Base-by-base conservation (phyloP, 1,140 invertebrate genomes). In the Papilio glaucus region DNA sequence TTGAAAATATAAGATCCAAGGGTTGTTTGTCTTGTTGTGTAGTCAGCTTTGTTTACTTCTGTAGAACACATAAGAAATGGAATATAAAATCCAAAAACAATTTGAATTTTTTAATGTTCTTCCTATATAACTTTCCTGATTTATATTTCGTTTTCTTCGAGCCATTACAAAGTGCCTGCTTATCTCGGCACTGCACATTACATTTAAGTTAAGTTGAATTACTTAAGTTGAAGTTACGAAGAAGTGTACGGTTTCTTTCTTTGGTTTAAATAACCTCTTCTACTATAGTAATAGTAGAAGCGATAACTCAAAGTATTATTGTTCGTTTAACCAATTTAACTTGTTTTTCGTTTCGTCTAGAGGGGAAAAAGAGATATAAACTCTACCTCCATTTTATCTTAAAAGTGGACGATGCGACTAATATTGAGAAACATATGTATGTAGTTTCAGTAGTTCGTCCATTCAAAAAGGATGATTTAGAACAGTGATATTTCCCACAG, bases 191-290 rank as follows among this genome's bases (percentile, higher is more conserved):
- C 9, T 53, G n/a, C 42, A 45, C 3, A 33, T 2, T 24, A 53
- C 15, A 53, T 53, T 49, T 53, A n/a, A 21, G 7, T 53, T 53
- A 53, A 53, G 18, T 53, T 53, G 21, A 53, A n/a, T n/a, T n/a
- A n/a, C n/a, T n/a, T 53, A 53, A 53, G 45, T 53, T 53, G 15
- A 53, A 53, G 45, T 53, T 53, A 53, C 45, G 18, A 21, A 53
- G 18, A 33, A 33, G 29, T 33, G 29, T 33, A 33, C 2, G 12
- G 7, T 53, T 24, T 21, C 45, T 53, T 53, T 53, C 8, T 53
- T 53, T 53, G 0, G 1, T 24, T 53, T 21, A 53, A 24, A 15
- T 24, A 21, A 7, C 45, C 18, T 3, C 18, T 53, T 15, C 42
- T 15, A 45, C n/a, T 15, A 5, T 45, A 45, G 0, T 5, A 1